These are phyloP conservation scores for Microchrysa polita DNA, from an alignment of 2,888 invertebrate genomes.

Conservation along the genomic window DNA sequence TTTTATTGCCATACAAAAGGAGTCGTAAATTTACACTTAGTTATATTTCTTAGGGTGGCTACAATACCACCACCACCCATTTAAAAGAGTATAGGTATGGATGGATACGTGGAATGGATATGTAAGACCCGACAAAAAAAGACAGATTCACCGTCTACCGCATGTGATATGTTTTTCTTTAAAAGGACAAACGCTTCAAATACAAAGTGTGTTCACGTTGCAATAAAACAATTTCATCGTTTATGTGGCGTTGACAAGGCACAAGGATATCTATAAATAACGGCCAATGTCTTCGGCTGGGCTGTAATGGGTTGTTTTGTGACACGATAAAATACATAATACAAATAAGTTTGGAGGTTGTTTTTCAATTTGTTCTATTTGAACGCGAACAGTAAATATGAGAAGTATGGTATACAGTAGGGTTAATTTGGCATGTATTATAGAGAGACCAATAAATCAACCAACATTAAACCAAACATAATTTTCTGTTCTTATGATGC, in stretches of 20 bases:
- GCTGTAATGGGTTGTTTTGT: not conserved
- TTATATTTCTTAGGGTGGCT: constrained; percentile 9
- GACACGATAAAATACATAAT: not conserved
- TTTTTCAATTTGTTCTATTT: not conserved
- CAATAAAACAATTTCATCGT: constrained; percentile 41
- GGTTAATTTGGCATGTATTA: no score
- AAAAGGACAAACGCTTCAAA: constrained; percentile 39
- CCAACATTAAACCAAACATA: no score
- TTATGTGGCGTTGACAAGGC: constrained; percentile 23
- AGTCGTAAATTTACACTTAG: constrained; percentile 41
- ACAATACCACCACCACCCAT: not conserved
- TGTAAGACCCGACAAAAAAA: not conserved
- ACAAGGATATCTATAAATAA: constrained; percentile 27
- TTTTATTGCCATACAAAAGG: constrained; percentile 38
- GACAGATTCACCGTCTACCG: not conserved
- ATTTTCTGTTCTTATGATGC: no score
- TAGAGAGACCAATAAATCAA: no score
- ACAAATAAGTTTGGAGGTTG: not conserved
- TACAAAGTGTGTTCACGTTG: constrained; percentile 35
- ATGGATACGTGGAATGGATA: not conserved
- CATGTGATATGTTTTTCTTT: constrained; percentile 13
- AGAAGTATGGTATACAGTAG: no score
- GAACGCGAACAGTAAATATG: no score
- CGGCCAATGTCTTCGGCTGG: constrained; percentile 6
- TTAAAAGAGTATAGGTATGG: constrained; percentile 11